Evolutionary conservation across 30 jellyfish, hydroid and myxozoan genomes (phyloP), one percentile per base, ranked within the genome.

Genomic region (Pelagia noctiluca): DNA sequence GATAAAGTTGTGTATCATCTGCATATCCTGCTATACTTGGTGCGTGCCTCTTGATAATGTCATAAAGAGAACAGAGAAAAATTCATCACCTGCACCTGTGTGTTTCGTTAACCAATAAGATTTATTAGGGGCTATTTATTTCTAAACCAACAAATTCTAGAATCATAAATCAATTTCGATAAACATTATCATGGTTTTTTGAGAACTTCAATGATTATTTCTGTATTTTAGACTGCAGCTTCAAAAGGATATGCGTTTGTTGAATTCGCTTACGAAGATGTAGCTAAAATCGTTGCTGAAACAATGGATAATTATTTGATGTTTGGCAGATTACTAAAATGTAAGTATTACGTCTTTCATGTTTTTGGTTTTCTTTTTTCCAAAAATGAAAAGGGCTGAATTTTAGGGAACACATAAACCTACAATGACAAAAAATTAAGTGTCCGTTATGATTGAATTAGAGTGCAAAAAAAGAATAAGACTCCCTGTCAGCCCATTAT

Each of bases 221-320:
- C 60, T 36, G 2, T 37, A 18, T 78, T 78, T 21, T 70, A 94
- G 99, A 95, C 99, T 72, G 98, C 88, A 3, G 84, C 91, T 13
- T 80, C 96, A 26, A 90, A 90, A 77, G 99, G 99, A 21, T 90
- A 90, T 90, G 99, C 97, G 32, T 96, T 85, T 81, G 89, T 96
- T 19, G 96, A 89, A 76, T 96, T 96, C 87, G 96, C 83, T 53
- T 80, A 60, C 62, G 96, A 77, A 16, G 98, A 90, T 68, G 99
- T 96, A 21, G 99, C 99, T n/a, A 85, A 87, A 61, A 86, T 96
- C 35, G 99, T 98, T 4, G 99, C 98, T 25, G 96, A 87, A 33
- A 95, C 99, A 7, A 96, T 96, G 99, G 88, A 96, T 61, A 86
- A 96, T 60, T 96, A 96, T 68, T 70, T 96, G 53, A 69, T 96